Base-by-base conservation (phyloP, 2,113 vertebrate species). In the Spea bombifrons region DNA sequence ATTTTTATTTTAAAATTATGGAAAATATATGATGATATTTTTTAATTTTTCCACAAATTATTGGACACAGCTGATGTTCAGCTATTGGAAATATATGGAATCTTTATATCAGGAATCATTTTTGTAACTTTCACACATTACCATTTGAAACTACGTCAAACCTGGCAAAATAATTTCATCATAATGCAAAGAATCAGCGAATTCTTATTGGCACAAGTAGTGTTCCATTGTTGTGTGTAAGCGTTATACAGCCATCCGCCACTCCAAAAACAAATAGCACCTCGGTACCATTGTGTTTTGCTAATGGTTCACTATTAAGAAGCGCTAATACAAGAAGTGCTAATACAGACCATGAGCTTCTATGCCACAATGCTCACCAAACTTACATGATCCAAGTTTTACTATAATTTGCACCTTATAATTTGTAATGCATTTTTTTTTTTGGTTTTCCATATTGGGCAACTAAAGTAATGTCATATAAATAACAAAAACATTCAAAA, bases 181-280 rank as follows among this genome's bases (percentile, higher is more conserved):
- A 13, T 59, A 59, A 59, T 59, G 15, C 55, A 59, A 13, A 30
- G 30, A 30, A 30, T 59, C 10, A 59, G 10, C 12, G 4, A 55
- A 71, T 71, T 9, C 49, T 71, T 10, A 71, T 53, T 71, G 69
- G 69, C 69, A 71, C 69, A 71, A 49, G 16, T 55, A 50, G 55
- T 59, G 10, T 59, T 59, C 10, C 55, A 59, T 9, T 12, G 4
- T 59, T 59, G 10, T 59, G 55, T 13, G 4, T 13, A 59, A 59
- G 55, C 55, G 15, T 13, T 59, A 13, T 59, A 4, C 15, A 59
- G 4, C 55, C 55, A 13, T 59, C 55, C 15, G 55, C 10, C 55
- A 59, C 55, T 59, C 55, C 10, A 59, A 59, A 59, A 13, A 12
- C 15, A 30, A 13, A 59, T 59, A 53, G 69, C 69, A 71, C 69